These are phyloP conservation scores for Platycheirus rosarum DNA, from an alignment of 2,888 invertebrate genomes.

Conservation along the genomic window DNA sequence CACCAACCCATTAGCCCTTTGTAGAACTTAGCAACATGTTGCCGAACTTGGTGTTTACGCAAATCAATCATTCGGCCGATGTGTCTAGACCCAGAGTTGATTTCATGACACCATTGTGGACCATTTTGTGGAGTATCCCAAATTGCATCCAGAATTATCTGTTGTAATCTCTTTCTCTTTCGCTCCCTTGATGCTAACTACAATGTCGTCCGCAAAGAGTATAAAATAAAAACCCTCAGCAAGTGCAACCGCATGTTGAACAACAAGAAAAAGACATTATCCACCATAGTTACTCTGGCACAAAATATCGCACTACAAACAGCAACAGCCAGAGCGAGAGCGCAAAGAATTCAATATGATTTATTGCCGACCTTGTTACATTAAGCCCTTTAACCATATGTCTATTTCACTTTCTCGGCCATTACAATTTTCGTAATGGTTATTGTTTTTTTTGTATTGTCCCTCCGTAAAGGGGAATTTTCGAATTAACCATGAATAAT, in stretches of 20 bases:
- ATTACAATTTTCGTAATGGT: constrained; percentile 75
- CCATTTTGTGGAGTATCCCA: constrained; percentile 55
- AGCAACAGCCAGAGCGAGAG: constrained; percentile 63
- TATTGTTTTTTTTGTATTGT: constrained; percentile 21
- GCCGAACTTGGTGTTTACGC: constrained; percentile 63
- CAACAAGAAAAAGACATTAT: constrained; percentile 41
- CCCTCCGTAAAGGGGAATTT: constrained; percentile 49
- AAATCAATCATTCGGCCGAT: constrained; percentile 63
- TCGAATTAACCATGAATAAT: not conserved
- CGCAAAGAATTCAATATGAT: constrained; percentile 76
- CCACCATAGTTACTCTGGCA: constrained; percentile 38
- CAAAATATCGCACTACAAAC: constrained; percentile 12
- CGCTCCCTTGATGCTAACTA: constrained; percentile 3
- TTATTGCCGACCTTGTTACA: constrained; percentile 83
- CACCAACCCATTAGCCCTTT: not conserved
- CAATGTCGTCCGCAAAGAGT: not conserved
- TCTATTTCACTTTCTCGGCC: constrained; percentile 82
- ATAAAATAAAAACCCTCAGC: constrained; percentile 32
- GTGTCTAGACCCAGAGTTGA: constrained; percentile 39
- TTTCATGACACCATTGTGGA: constrained; percentile 54
- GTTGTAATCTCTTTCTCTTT: constrained; percentile 38
- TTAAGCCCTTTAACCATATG: constrained; percentile 82
- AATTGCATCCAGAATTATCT: constrained; percentile 17
- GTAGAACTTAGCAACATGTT: constrained; percentile 60
- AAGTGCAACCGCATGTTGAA: constrained; percentile 55